These are phyloP conservation scores for Scaptomyza cyrtandrae DNA, from an alignment of 2,888 invertebrate genomes.

Conservation along the genomic window DNA sequence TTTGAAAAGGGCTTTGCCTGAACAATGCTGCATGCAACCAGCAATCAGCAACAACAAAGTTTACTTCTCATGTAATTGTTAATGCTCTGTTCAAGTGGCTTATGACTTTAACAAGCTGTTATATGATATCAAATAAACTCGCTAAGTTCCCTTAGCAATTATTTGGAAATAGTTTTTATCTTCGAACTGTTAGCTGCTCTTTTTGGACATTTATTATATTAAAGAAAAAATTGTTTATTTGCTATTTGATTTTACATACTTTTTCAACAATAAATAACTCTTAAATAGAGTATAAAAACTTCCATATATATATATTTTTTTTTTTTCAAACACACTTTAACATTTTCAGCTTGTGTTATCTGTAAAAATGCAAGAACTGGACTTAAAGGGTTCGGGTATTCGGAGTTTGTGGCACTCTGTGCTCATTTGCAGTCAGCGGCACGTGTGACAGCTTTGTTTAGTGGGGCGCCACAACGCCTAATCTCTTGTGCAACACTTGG, in stretches of 20 bases:
- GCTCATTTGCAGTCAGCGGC: constrained; percentile 59
- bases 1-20: constrained; percentile 16
- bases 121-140: neutral
- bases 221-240: too few relatives aligned
- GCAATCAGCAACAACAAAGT: constrained; percentile 17
- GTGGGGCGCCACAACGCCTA: constrained; percentile 10
- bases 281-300: too few relatives aligned
- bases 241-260: too few relatives aligned
- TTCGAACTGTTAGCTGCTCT: too few relatives aligned
- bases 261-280: too few relatives aligned
- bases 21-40: constrained; percentile 45
- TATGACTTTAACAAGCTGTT: neutral
- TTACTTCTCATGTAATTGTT: constrained; percentile 31
- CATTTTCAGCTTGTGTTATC: constrained; percentile 7
- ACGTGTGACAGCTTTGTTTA: constrained; percentile 35
- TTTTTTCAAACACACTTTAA: too few relatives aligned
- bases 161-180: neutral
- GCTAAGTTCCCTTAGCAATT: neutral
- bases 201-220: neutral
- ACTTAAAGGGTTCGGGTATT: neutral
- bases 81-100: constrained; percentile 42
- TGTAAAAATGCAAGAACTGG: neutral
- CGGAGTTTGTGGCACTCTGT: constrained; percentile 29
- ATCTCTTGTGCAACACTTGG: constrained; percentile 29
- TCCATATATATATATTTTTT: too few relatives aligned